phyloP scores from a whole-genome alignment of 53 echinoderm and acorn worm species.

The Pentamera pediparva region DNA sequence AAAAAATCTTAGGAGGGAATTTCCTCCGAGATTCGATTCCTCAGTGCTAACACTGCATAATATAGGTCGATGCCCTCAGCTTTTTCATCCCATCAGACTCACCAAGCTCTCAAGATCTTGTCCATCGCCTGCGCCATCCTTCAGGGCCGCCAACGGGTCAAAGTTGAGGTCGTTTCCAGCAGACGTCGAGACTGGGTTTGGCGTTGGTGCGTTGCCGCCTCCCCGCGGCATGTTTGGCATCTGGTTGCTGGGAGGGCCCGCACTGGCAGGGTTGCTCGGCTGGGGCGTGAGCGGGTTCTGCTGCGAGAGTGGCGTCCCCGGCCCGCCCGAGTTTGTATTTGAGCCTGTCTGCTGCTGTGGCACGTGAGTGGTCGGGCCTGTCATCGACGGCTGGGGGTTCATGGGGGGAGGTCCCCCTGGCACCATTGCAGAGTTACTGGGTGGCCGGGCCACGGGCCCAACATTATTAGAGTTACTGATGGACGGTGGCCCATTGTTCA shows the following conservation, averaged over 20 bases:
- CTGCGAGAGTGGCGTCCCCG: constrained; percentile 23
- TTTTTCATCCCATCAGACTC: constrained; percentile 25
- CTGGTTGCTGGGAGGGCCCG: constrained; percentile 35
- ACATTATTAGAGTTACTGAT: constrained; percentile 24
- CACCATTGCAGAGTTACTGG: constrained; percentile 28
- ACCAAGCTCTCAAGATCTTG: constrained; percentile 73
- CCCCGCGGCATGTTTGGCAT: constrained; percentile 26
- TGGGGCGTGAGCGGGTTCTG: constrained; percentile 24
- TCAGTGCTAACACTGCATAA: not conserved
- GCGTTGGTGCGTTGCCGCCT: not conserved
- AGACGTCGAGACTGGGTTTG: constrained; percentile 37
- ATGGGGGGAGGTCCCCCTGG: constrained; percentile 4
- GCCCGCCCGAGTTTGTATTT: constrained; percentile 35
- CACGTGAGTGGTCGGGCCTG: not conserved
- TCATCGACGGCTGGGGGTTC: not conserved
- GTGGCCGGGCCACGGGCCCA: not conserved
- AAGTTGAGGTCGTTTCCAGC: constrained; percentile 71
- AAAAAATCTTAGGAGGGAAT: too few species aligned
- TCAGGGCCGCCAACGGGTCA: constrained; percentile 90
- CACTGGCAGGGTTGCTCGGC: constrained; percentile 41
- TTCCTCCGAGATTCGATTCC: not conserved
- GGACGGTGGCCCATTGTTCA: constrained; percentile 10
- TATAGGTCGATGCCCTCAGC: not conserved
- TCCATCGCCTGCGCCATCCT: constrained; percentile 86
- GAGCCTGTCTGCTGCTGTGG: constrained; percentile 26